These are phyloP conservation scores for Xenotilapia flavipinnis DNA, from an alignment of 2,113 vertebrate species.

Conservation along the genomic window DNA sequence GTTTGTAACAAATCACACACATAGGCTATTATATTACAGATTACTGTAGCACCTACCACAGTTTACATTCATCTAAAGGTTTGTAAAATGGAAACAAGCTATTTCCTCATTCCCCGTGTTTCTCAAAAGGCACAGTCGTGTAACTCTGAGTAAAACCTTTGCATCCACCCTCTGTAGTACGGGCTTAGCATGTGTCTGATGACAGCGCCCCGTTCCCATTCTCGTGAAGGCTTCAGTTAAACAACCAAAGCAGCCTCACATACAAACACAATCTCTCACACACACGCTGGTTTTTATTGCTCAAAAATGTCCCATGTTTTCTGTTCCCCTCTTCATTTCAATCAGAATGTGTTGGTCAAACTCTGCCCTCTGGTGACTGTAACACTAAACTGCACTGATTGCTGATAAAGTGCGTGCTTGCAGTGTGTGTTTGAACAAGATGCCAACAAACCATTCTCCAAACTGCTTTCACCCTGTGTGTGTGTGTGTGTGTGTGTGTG, in stretches of 20 bases:
- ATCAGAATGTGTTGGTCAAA: background rate
- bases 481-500: background rate
- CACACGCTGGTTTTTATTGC: background rate
- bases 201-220: background rate
- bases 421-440: background rate
- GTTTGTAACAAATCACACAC: background rate
- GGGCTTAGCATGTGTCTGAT: background rate
- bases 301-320: background rate
- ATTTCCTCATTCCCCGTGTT: background rate
- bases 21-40: background rate
- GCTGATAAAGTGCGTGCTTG: background rate
- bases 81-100: background rate
- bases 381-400: background rate
- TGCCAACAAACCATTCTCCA: background rate
- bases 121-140: background rate
- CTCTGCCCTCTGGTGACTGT: slow-evolving; percentile 29
- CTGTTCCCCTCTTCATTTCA: background rate
- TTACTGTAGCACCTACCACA: background rate
- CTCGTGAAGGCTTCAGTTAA: background rate
- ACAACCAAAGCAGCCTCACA: background rate
- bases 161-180: background rate
- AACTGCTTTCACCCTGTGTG: background rate
- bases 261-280: background rate
- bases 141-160: background rate
- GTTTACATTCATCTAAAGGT: background rate